Base-by-base conservation (phyloP, 1,140 invertebrate genomes). In the Batillaria attramentaria region DNA sequence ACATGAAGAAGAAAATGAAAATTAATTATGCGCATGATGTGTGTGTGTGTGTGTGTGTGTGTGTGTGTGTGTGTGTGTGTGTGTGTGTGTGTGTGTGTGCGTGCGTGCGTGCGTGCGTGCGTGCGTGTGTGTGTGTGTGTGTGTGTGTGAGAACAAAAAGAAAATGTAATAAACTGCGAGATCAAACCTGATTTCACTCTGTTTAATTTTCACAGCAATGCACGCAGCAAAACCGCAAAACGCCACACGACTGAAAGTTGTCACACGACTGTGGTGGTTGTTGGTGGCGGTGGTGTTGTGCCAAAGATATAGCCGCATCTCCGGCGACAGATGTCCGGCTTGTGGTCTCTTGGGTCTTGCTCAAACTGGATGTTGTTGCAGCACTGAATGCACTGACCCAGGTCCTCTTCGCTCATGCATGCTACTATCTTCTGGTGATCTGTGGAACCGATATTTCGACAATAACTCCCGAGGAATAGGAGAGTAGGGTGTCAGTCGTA, bases 21-120 rank as follows among this genome's bases (percentile, higher is more conserved):
- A 50, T 24, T 50, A 24, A 50, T 24, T 50, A 10, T 50, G 46
- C 46, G 24, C 46, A 13, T 10, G 46, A 50, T 10, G 46, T 24
- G 24, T 50, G 46, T 24, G 46, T 24, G 46, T 24, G 46, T 24
- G 20, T 28, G 77, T 10, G 76, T 68, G n/a, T 42, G 76, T 6
- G 80, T 75, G 54, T 68, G 70, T 54, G 28, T 50, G 46, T 50
- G 46, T 50, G 46, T 50, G 46, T 50, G 46, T 50, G 46, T 50
- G 46, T 50, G 46, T 50, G 46, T 50, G 46, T 50, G 46, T 50
- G 46, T 50, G 46, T 50, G 46, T 50, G 46, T 50, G 46, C 24
- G 46, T 50, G 46, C 24, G 46, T 50, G 46, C 24, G 46, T 50
- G 46, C 24, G 46, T 50, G 46, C 24, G 46, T 50, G 46, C 24